Base-by-base conservation (phyloP, 2,888 invertebrate genomes). In the Esperia sulphurella region DNA sequence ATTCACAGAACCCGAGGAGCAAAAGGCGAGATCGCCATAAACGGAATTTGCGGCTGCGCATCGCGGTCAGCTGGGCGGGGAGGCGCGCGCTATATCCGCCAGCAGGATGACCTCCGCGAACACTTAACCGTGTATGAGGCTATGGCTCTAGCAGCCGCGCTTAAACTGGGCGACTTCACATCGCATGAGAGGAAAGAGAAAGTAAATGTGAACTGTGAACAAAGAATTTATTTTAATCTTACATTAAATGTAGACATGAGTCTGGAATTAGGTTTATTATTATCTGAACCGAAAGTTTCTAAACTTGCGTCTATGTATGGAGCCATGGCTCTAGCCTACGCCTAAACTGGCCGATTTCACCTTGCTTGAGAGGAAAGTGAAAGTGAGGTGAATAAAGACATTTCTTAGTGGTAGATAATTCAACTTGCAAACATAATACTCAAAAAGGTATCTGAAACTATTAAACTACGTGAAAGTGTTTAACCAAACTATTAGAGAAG, bases 51-150 rank as follows among this genome's bases (percentile, higher is more conserved):
- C 57, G 71, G 78, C 0, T 83, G 81, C 63, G 92, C 92, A 42
- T 92, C 95, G 1, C 92, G 94, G 68, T 90, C 93, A 39, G 91
- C 94, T 59, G 92, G 93, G 31, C 92, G 94, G 60, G 92, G 95
- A 33, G 88, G 88, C 44, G 95, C 95, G 1, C 94, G 95, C 62
- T 97, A 96, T 86, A 97, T 97, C 68, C 95, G 96, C 79, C 97
- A 97, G 73, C 93, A 95, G 52, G 95, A 95, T 73, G 90, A 94
- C 67, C 81, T 96, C 66, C 91, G 96, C 55, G 92, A 93, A 29
- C 91, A 94, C 64, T 90, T 98, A 60, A 94, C 95, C 46, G 93
- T 95, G 42, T 91, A 94, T 66, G 96, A 97, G 84, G 92, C 96
- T 60, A 95, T 97, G 95, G 92, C 93, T 65, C 91, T 95, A 45